Evolutionary conservation across 2,888 invertebrate species (phyloP), one percentile per base, ranked within the genome.

Genomic region (Athetis lepigone): DNA sequence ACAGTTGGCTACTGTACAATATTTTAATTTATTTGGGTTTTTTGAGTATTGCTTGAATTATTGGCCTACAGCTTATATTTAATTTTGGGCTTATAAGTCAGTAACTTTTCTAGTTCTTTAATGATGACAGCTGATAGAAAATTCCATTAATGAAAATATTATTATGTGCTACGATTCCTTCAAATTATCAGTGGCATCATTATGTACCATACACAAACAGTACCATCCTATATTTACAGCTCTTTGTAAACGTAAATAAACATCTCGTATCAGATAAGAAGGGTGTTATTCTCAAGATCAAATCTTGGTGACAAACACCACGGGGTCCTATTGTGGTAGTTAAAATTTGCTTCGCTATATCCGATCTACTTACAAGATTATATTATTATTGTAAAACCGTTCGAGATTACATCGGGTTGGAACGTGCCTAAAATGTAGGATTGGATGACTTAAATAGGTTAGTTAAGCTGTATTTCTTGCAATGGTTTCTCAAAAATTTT

Each of bases 291-390:
- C 86, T 81, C 80, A 75, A 90, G 94, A 94, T 94, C 86, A 79
- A 86, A 94, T 94, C 93, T 85, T 75, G 77, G 88, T 86, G 91
- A 91, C 93, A 93, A 93, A 92, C 94, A 90, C 89, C 88, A 86
- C 87, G 86, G 77, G 72, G 33, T 33, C 87, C 93, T 86, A 93
- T 94, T 94, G 94, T 94, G 88, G 89, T 81, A 82, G 92, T 90
- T 92, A 93, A 93, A 95, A 95, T 94, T 94, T 94, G 94, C 94
- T 93, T 88, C 88, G 89, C 90, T 87, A 90, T 92, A 92, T 90
- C 91, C 91, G 93, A 94, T 94, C 91, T 90, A 86, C 89, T 90
- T 88, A 83, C 80, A 78, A 92, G 93, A 94, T 94, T 91, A 92
- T 89, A 90, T 89, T 85, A 86, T 89, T 90, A 91, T 92, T 92